Base-by-base conservation (phyloP, 2,113 vertebrate genomes). In the Leiothrix lutea region DNA sequence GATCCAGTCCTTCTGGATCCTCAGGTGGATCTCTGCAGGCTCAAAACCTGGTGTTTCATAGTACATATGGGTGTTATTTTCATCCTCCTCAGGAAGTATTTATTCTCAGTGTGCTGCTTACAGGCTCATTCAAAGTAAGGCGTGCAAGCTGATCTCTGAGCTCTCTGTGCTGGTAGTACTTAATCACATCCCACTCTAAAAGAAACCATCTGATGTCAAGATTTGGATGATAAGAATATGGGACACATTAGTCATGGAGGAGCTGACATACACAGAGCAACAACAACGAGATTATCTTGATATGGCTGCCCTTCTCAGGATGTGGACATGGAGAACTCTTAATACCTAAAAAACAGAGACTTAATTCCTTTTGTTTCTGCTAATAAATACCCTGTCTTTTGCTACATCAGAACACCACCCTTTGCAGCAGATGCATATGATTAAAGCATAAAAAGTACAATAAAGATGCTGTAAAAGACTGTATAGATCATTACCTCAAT, bases 161-260 rank as follows among this genome's bases (percentile, higher is more conserved):
- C 72, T 90, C 82, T 48, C 6, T 1, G 56, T 92, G 92, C 74
- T 1, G n/a, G 81, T 78, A 85, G 23, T 47, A 66, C 75, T 94
- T 95, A 95, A 96, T 94, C 90, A 84, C 75, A 88, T 61, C 80
- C 80, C 80, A 12, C 88, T 74, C 92, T 95, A 94, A 94, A 86
- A 96, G 70, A 48, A 97, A 88, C 82, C 95, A 97, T 80, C 90
- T 96, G 96, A 96, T 21, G 23, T 84, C 86, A 72, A 96, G 96
- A 96, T 96, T 38, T 72, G 69, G 29, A 21, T 90, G 86, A 96
- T 96, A 96, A 94, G 88, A 96, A 79, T 92, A 79, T 92, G 94
- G 95, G 82, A 93, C 86, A 81, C 86, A 81, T 97, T 96, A 97
- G 95, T 90, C 94, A 96, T 91, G 95, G 94, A 88, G 84, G 83